phyloP scores from a whole-genome alignment of 35 echinoderm and acorn worm genomes.

The Amphiura filiformis region DNA sequence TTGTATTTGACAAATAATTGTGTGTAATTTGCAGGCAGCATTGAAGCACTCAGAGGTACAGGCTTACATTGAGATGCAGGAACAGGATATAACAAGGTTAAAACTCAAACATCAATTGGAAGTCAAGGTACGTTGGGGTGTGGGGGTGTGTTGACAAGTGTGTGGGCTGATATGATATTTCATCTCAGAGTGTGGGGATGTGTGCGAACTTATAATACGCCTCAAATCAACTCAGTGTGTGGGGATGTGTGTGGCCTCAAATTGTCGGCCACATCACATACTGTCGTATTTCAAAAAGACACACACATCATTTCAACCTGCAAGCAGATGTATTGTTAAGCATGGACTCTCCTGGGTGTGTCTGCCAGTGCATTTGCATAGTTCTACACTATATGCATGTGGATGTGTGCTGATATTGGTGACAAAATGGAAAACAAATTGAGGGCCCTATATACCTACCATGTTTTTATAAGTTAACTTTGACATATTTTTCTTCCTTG shows the following conservation, averaged over 20 bases:
- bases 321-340: no score
- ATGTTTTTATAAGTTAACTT: not conserved
- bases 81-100: conserved; percentile 49
- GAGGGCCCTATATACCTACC: not conserved
- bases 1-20: no score
- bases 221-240: not conserved
- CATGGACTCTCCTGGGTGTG: no score
- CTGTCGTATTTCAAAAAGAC: not conserved
- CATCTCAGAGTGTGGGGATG: not conserved
- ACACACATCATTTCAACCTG: not conserved
- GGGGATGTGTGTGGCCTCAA: not conserved
- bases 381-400: no score
- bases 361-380: no score
- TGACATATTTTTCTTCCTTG: not conserved
- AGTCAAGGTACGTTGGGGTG: conserved; percentile 55
- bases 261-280: not conserved
- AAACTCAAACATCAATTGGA: conserved; percentile 53
- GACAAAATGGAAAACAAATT: not conserved
- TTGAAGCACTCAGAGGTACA: conserved; percentile 47
- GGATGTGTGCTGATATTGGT: no score
- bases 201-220: not conserved
- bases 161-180: not conserved
- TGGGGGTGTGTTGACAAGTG: not conserved
- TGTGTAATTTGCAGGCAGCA: conserved; percentile 54
- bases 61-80: conserved; percentile 42